Base-by-base conservation (phyloP, 2,797 vertebrate species). In the Gambelia wislizenii region DNA sequence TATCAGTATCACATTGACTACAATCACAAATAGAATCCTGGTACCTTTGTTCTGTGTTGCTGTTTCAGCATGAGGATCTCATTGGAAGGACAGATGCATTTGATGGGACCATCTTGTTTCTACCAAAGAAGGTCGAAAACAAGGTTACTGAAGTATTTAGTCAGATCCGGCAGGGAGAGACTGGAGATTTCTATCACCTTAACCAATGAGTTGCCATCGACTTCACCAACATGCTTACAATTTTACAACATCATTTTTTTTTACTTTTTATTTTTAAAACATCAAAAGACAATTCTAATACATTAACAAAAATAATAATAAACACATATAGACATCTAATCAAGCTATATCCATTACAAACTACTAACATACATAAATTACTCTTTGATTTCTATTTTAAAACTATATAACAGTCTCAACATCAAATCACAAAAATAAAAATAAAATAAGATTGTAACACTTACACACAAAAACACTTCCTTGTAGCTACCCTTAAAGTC, bases 241-340 rank as follows among this genome's bases (percentile, higher is more conserved):
- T 99, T 99, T 90, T 99, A 99, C 95, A 99, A 99, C 93, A 98
- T 99, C 87, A 97, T 99, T 77, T 99, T 99, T 92, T n/a, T n/a
- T n/a, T n/a, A n/a, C n/a, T n/a, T n/a, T n/a, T n/a, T n/a, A n/a
- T n/a, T n/a, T n/a, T n/a, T n/a, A n/a, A n/a, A n/a, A n/a, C n/a
- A n/a, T n/a, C n/a, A n/a, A n/a, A n/a, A n/a, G n/a, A n/a, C n/a
- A n/a, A n/a, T n/a, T n/a, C n/a, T n/a, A n/a, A n/a, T n/a, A n/a
- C n/a, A n/a, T n/a, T n/a, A n/a, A n/a, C n/a, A n/a, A n/a, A n/a
- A n/a, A n/a, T n/a, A n/a, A n/a, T n/a, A n/a, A n/a, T n/a, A n/a
- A n/a, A n/a, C n/a, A n/a, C n/a, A n/a, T n/a, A n/a, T n/a, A n/a
- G n/a, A n/a, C n/a, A n/a, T n/a, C n/a, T n/a, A n/a, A n/a, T n/a